Conservation (phyloP, 2,113 vertebrate genomes). For the Egretta garzetta region DNA sequence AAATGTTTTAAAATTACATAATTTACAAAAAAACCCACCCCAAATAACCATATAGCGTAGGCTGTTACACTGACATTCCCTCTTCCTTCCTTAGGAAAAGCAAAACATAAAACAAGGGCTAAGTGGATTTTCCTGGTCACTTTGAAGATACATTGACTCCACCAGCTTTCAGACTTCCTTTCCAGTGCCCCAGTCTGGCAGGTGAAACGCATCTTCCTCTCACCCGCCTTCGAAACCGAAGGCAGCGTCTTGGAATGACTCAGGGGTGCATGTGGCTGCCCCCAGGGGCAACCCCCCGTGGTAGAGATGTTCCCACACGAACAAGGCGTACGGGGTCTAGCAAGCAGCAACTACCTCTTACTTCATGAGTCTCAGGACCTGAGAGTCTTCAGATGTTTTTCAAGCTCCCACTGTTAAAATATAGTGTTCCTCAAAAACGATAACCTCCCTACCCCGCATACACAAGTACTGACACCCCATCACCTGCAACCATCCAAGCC, state of each 20-base stretch:
- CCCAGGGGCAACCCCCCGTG: neutral
- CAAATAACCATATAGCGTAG: constrained; percentile 1
- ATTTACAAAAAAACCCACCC: constrained; percentile 65
- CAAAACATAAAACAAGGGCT: constrained; percentile 17
- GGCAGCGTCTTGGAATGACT: constrained; percentile 31
- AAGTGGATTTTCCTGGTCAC: constrained; percentile 18
- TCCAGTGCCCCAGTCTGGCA: neutral
- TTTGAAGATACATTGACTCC: neutral
- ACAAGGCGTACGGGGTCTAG: neutral
- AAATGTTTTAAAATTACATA: constrained; percentile 78
- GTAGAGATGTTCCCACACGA: neutral
- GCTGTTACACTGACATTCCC: constrained; percentile 50
- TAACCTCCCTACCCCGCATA: neutral
- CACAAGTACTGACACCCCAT: neutral
- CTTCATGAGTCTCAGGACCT: neutral
- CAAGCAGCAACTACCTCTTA: constrained; percentile 2
- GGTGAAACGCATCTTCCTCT: neutral
- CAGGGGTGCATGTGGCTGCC: neutral
- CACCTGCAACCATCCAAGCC: neutral
- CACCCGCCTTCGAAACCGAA: neutral
- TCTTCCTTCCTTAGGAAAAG: constrained; percentile 68
- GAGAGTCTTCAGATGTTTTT: neutral
- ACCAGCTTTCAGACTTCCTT: constrained; percentile 27
- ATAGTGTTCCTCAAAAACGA: constrained; percentile 64
- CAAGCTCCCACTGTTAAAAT: constrained; percentile 15